Evolutionary conservation across 1,140 invertebrate species (phyloP).

Genomic region (Zaprionus inermis): DNA sequence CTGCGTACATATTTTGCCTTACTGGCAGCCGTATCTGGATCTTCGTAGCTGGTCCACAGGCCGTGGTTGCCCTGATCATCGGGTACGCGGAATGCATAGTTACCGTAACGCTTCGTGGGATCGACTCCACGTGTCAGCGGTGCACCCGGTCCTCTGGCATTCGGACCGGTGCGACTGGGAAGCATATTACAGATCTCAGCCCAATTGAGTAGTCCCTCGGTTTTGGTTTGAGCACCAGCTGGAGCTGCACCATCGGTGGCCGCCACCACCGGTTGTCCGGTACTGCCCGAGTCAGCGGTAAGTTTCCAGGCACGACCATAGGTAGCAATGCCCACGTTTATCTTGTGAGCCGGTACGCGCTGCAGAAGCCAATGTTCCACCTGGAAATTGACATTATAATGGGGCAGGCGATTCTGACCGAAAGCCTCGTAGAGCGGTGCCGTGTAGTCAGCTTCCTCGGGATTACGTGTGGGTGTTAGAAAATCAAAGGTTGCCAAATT

Average conservation of each 20-base stretch:
- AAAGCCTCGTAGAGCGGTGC: conserved; percentile 89
- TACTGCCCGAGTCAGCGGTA: conserved; percentile 88
- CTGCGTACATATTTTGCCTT: conserved; percentile 91
- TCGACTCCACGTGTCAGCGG: conserved; percentile 89
- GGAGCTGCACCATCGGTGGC: conserved; percentile 88
- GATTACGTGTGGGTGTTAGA: conserved; percentile 89
- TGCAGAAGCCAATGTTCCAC: conserved; percentile 87
- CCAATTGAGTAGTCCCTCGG: conserved; percentile 91
- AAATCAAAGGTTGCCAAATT: conserved; percentile 93
- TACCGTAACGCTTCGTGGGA: conserved; percentile 90
- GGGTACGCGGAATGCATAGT: conserved; percentile 90
- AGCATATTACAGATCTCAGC: conserved; percentile 91
- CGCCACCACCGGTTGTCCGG: conserved; percentile 89
- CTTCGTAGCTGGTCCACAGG: conserved; percentile 96
- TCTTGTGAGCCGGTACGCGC: conserved; percentile 89
- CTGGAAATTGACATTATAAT: conserved; percentile 88
- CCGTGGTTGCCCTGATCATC: conserved; percentile 88
- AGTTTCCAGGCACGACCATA: conserved; percentile 94
- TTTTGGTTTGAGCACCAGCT: conserved; percentile 87
- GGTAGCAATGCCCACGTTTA: conserved; percentile 93
- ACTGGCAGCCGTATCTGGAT: conserved; percentile 92
- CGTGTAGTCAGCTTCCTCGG: conserved; percentile 90
- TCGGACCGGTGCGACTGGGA: conserved; percentile 87
- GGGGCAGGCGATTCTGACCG: conserved; percentile 86
- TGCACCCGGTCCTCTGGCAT: conserved; percentile 86